Evolutionary conservation across 2,113 vertebrate species (phyloP), one percentile per base, ranked within the genome.

Genomic region (Tachuris rubrigastra): DNA sequence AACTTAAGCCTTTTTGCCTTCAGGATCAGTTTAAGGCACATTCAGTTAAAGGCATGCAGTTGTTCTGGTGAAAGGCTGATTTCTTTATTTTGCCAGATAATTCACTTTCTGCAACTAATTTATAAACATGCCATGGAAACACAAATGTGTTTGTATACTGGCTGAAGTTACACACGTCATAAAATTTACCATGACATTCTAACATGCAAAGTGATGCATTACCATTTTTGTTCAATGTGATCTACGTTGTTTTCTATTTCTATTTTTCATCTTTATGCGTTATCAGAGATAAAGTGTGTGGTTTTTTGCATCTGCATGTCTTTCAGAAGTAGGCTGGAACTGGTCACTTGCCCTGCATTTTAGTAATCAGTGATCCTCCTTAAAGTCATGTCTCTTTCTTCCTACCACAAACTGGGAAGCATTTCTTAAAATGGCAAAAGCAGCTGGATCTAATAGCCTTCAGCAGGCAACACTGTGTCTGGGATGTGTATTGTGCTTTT

Each of bases 81-180:
- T 59, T 67, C 66, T 66, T 55, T 2, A 9, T 69, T 93, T 59
- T 85, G 31, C 44, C 37, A 42, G 60, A 49, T 30, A 44, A 46
- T 31, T 19, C 6, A 11, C 24, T 91, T 91, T 81, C 66, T 67
- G 62, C 74, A 85, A 75, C 33, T 60, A n/a, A 75, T 47, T 81
- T 81, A 39, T 35, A 3, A 4, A 33, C 0, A 0, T 39, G 58
- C 44, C n/a, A 65, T 0, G 0, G 65, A 92, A 86, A 63, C 56
- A 60, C 33, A 44, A 71, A 67, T 22, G 30, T 73, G 66, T 87
- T 85, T 81, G 55, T 49, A 65, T 39, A 84, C 41, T 85, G 71
- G 31, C 52, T 76, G 53, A 72, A 79, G 31, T 75, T 53, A 85
- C 28, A 86, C 33, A 79, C 2, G 0, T 60, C 42, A n/a, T 76